Base-by-base conservation (phyloP, 2,113 vertebrate genomes). In the Spermophilus dauricus region DNA sequence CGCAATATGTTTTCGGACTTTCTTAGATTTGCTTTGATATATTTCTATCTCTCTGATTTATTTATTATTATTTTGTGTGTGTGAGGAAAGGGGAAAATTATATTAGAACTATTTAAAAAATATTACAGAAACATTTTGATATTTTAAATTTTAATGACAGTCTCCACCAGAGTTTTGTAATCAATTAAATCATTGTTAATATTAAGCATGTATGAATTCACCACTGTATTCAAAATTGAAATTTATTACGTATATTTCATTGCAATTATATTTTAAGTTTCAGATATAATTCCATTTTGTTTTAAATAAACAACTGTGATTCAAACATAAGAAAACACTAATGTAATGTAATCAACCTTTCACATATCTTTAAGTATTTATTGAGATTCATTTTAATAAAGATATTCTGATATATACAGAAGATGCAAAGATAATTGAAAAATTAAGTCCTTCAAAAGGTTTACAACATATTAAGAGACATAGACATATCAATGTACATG, bases 371-470 rank as follows among this genome's bases (percentile, higher is more conserved):
- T 11, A 63, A 51, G 10, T 83, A 75, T 86, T 92, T 26, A 34
- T 75, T 20, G n/a, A 88, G 11, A 4, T 85, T 39, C 26, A 58
- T 20, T 75, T 4, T 78, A 87, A 8, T 17, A 84, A 87, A 63
- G 14, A 42, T 92, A 53, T 69, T n/a, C 51, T 76, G 5, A 2
- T 37, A 14, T 72, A 89, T 2, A 30, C 13, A 4, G 32, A 32
- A 61, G 42, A 88, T 53, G 4, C 1, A 88, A 78, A 56, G 24
- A 45, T 84, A 91, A 93, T 93, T 85, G 45, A 75, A 32, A 93
- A 80, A 12, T 67, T 39, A 61, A 65, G 48, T 26, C 10, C 4
- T 95, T 76, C 16, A 39, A 80, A 81, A 18, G 10, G 1, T 5
- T 56, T 75, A 18, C 4, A 56, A 39, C 1, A 70, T 81, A 39